These are phyloP conservation scores for Lithophane leautieri DNA, from an alignment of 2,888 invertebrate genomes.

Conservation along the genomic window DNA sequence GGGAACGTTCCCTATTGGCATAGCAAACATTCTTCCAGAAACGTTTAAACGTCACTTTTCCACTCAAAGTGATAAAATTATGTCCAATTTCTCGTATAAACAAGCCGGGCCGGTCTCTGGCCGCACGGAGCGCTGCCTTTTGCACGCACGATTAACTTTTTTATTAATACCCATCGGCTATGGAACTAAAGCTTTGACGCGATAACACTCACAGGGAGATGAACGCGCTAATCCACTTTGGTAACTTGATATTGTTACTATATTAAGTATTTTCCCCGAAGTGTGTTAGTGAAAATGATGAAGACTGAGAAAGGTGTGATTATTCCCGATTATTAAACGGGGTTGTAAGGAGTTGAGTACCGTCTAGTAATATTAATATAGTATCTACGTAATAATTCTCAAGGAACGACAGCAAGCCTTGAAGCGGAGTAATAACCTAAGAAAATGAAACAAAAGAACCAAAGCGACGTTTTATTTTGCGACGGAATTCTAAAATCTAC, in stretches of 20 bases:
- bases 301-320: constrained; percentile 19
- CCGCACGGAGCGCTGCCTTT: constrained; percentile 69
- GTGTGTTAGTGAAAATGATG: constrained; percentile 27
- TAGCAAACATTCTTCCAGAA: constrained; percentile 51
- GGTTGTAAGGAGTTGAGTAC: constrained; percentile 19
- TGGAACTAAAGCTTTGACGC: constrained; percentile 71
- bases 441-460: constrained; percentile 5
- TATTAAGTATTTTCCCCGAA: constrained; percentile 54
- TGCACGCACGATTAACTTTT: constrained; percentile 83
- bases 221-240: constrained; percentile 75
- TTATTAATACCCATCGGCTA: constrained; percentile 81
- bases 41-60: constrained; percentile 35
- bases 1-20: constrained; percentile 50
- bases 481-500: constrained; percentile 4
- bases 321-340: constrained; percentile 34
- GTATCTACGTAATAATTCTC: constrained; percentile 26
- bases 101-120: constrained; percentile 39
- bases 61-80: constrained; percentile 52
- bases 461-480: constrained; percentile 19
- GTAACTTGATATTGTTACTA: constrained; percentile 65
- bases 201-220: constrained; percentile 70
- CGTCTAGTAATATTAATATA: constrained; percentile 20
- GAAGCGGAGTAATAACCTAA: constrained; percentile 23
- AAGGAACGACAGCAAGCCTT: constrained; percentile 19
- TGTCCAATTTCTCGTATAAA: constrained; percentile 55